These are phyloP conservation scores for Scrobipalpa atriplicella DNA, from an alignment of 2,888 invertebrate genomes.

Conservation along the genomic window DNA sequence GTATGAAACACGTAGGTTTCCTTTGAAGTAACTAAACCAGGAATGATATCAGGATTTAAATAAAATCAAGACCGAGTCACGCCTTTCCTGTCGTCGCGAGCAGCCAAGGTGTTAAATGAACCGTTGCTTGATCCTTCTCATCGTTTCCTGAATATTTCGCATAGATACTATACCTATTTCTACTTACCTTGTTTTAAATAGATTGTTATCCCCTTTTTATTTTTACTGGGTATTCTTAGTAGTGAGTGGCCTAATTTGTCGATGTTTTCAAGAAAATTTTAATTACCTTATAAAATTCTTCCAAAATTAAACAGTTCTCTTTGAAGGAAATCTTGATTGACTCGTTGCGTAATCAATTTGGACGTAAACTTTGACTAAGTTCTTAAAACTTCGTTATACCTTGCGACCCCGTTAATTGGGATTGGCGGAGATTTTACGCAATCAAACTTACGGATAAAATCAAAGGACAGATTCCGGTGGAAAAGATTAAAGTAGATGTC, in stretches of 20 bases:
- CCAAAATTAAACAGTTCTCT: not conserved
- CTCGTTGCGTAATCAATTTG: slow-evolving; percentile 31
- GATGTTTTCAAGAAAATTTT: not conserved
- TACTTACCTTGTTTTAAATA: not conserved
- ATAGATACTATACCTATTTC: not conserved
- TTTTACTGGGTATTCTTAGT: no score
- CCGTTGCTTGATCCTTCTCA: not conserved
- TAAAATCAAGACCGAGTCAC: no score
- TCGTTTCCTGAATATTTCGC: not conserved
- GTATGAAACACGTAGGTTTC: no score
- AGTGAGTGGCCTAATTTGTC: not conserved
- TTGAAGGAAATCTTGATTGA: slow-evolving; percentile 8
- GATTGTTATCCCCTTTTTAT: no score
- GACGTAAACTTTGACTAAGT: slow-evolving; percentile 2
- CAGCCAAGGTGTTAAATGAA: slow-evolving; percentile 11
- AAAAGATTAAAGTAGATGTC: not conserved
- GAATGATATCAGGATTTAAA: not conserved
- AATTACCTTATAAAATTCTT: not conserved
- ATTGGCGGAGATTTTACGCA: not conserved
- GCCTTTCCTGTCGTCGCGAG: not conserved
- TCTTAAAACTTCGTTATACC: slow-evolving; percentile 17
- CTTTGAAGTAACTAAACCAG: no score
- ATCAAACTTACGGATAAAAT: not conserved
- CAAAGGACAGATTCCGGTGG: not conserved
- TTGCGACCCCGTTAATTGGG: not conserved